Conservation (phyloP, 2,113 vertebrate species). For the Morphnarchus princeps region DNA sequence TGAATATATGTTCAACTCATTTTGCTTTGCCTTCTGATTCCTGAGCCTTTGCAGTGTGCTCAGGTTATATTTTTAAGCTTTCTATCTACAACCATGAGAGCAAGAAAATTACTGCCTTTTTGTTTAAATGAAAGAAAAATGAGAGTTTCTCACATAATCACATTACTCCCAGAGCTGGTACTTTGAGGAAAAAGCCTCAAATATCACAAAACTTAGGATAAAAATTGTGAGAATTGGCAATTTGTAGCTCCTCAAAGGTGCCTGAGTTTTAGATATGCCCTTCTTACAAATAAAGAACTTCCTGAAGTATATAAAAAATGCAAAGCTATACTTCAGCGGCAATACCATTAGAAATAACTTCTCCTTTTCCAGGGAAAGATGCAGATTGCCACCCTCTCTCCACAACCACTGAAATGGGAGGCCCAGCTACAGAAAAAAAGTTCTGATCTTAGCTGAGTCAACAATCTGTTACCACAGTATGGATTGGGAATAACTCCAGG, state of each 20-base stretch:
- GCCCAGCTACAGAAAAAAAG: background rate
- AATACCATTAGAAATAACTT: background rate
- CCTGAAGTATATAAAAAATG: background rate
- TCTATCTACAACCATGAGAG: background rate
- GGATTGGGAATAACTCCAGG: background rate
- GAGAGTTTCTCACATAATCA: background rate
- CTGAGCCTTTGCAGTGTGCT: background rate
- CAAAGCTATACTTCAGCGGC: background rate
- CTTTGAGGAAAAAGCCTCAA: constrained; percentile 19
- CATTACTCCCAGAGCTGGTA: background rate
- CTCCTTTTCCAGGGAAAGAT: background rate
- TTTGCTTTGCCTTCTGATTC: background rate
- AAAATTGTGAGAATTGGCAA: background rate
- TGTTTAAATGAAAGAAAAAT: background rate
- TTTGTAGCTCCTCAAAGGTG: background rate
- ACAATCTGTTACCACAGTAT: background rate
- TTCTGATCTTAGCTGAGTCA: background rate
- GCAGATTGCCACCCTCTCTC: background rate
- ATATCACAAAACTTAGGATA: background rate
- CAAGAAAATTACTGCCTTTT: background rate
- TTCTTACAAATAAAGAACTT: background rate
- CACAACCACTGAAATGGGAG: background rate
- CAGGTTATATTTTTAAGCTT: background rate
- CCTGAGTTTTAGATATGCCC: background rate
- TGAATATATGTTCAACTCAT: background rate